Evolutionary conservation across 1,140 invertebrate genomes (phyloP), one percentile per base, ranked within the genome.

Genomic region (Thalassaphorura encarpata): DNA sequence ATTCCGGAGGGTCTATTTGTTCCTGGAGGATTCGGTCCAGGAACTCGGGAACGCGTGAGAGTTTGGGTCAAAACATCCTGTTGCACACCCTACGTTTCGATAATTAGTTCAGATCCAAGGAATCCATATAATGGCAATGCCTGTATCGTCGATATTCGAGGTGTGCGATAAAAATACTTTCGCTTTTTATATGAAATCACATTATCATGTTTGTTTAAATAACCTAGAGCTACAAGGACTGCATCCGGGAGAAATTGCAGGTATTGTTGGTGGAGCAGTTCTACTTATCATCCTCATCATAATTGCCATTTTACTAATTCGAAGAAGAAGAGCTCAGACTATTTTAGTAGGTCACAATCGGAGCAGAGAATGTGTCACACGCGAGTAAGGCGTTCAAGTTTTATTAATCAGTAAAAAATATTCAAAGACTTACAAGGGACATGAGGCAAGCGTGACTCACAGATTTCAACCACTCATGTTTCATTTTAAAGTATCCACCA

Each of bases 81-180:
- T 28, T 63, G 61, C 46, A 52, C 33, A n/a, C 56, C 56, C 5
- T 23, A 24, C 23, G 60, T 62, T 16, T 39, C 55, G 19, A 54
- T 62, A 33, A 40, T 62, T 6, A 54, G 48, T 26, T 28, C n/a
- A 6, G 58, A 59, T 54, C 27, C 31, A 3, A 46, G 18, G 23
- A 21, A 28, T 19, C 45, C 31, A 26, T 39, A 29, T 28, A 24
- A 3, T 23, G 31, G 4, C 6, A 56, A 40, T 19, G 52, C 45
- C 6, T 63, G 61, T 33, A 43, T 59, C 26, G 56, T 63, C 8
- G 61, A 63, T 33, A 54, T 63, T n/a, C n/a, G 56, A 48, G 58
- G 58, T 59, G 42, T 13, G 40, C 31, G n/a, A 21, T 4, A 21
- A n/a, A 11, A 31, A 31, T 11, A n/a, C 6, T 24, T 29, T 3